Evolutionary conservation across 1,140 invertebrate species (phyloP), one percentile per base, ranked within the genome.

Genomic region (Microplitis demolitor): DNA sequence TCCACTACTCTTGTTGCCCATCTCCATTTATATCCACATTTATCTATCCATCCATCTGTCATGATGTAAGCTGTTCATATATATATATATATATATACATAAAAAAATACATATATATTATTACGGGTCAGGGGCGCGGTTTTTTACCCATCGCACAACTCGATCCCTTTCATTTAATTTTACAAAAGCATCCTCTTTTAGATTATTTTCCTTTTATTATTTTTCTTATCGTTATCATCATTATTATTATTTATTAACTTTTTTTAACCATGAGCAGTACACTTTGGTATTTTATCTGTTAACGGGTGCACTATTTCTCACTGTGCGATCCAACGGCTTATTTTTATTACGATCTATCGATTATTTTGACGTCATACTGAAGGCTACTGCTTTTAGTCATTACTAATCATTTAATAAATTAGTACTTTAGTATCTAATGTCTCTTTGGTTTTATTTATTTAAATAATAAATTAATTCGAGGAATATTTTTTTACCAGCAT

Each of bases 81-180:
- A 45, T 61, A 13, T 63, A 13, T 6, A 11, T 45, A 11, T 54
- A 53, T 51, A 1, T 4, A 14, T 39, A 9, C 9, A 1, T 39
- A 8, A 39, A 9, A 8, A 4, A 39, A 39, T 39, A 45, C 6
- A 45, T 45, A 45, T 45, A 11, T 45, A 45, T 45, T 45, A 45
- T 45, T 45, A 72, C 54, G 31, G 71, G 71, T 72, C 71, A 72
- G 64, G 71, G 71, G 71, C 71, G 71, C 71, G 64, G 71, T 67
- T 72, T 24, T 24, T 67, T 61, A 72, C 61, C 66, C 60, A 54
- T 45, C 37, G 60, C 61, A 39, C 39, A 45, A 45, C 6, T 45
- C 39, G 39, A 66, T 63, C 37, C 34, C 24, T 53, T 66, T 71
- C 63, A 37, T 66, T 39, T 71, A 6, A 35, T 35, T 24, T 69